Conservation (phyloP, 2,888 invertebrate species). For the Erebia aethiops region DNA sequence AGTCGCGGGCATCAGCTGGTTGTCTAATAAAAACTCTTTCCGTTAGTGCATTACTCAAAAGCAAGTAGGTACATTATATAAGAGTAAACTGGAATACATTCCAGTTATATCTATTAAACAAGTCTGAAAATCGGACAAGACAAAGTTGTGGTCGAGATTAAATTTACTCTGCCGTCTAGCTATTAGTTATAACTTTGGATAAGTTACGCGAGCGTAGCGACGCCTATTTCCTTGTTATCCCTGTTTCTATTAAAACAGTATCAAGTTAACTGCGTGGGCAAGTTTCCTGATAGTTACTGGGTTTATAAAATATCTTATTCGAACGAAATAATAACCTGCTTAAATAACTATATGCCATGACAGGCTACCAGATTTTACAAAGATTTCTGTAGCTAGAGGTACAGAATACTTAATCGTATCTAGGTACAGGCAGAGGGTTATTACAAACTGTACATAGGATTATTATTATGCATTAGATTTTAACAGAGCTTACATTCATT, state of each 20-base stretch:
- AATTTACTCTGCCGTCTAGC: slow-evolving; percentile 23
- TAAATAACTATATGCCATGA: not conserved
- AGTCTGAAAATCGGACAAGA: slow-evolving; percentile 24
- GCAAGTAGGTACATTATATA: not conserved
- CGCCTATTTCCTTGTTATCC: slow-evolving; percentile 33
- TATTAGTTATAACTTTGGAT: slow-evolving; percentile 29
- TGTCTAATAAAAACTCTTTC: too few relatives aligned
- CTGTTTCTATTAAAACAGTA: slow-evolving; percentile 34
- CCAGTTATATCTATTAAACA: slow-evolving; percentile 15
- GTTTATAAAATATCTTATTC: slow-evolving; percentile 9
- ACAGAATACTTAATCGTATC: too few relatives aligned
- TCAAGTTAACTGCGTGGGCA: slow-evolving; percentile 27
- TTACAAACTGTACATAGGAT: not conserved
- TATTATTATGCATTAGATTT: not conserved
- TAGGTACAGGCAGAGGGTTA: not conserved
- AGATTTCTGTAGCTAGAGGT: not conserved
- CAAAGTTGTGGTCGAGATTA: slow-evolving; percentile 28
- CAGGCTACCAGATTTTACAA: not conserved
- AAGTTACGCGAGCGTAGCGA: slow-evolving; percentile 28
- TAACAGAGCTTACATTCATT: too few relatives aligned
- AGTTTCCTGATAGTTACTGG: slow-evolving; percentile 25
- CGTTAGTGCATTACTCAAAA: too few relatives aligned
- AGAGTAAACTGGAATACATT: slow-evolving; percentile 3
- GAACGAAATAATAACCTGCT: not conserved
- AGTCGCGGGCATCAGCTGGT: too few relatives aligned